phyloP scores from a whole-genome alignment of 2,888 invertebrate species.

The Actias luna region DNA sequence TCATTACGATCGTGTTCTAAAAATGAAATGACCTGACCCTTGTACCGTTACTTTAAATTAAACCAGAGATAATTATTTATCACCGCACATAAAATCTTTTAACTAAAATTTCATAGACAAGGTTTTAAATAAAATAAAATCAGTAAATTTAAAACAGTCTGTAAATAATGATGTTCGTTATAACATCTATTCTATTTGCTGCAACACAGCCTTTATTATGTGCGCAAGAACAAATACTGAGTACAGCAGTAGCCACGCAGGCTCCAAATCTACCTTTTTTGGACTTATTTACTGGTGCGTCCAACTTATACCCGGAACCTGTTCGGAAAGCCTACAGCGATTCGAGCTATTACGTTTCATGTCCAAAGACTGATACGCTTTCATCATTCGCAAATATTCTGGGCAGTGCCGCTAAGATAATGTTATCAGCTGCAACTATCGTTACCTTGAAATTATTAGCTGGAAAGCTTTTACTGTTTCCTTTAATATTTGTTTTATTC shows the following conservation, averaged over 20 bases:
- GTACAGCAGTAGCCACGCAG: conserved; percentile 50
- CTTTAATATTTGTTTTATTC: conserved; percentile 59
- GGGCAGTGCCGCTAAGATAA: conserved; percentile 73
- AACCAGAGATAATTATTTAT: conserved; percentile 56
- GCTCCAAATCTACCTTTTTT: conserved; percentile 56
- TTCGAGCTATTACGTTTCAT: conserved; percentile 53
- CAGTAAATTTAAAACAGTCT: conserved; percentile 67
- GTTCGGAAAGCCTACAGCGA: conserved; percentile 65
- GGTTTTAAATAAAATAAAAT: conserved; percentile 65
- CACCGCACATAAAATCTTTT: conserved; percentile 57
- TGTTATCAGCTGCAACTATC: conserved; percentile 69
- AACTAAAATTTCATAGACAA: conserved; percentile 72
- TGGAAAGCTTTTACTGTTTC: conserved; percentile 68
- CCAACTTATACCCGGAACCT: conserved; percentile 61
- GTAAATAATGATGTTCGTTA: conserved; percentile 66
- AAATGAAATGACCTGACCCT: conserved; percentile 50
- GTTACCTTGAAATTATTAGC: conserved; percentile 64
- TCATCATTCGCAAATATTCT: conserved; percentile 67
- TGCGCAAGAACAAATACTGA: conserved; percentile 64
- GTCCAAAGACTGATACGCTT: conserved; percentile 63
- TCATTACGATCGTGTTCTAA: conserved; percentile 40
- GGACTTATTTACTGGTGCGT: conserved; percentile 67
- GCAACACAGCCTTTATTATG: conserved; percentile 36
- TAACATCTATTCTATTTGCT: conserved; percentile 58
- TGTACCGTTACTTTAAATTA: conserved; percentile 56